Evolutionary conservation across 2,797 vertebrate species (phyloP).

Genomic region (Propithecus perrieri): DNA sequence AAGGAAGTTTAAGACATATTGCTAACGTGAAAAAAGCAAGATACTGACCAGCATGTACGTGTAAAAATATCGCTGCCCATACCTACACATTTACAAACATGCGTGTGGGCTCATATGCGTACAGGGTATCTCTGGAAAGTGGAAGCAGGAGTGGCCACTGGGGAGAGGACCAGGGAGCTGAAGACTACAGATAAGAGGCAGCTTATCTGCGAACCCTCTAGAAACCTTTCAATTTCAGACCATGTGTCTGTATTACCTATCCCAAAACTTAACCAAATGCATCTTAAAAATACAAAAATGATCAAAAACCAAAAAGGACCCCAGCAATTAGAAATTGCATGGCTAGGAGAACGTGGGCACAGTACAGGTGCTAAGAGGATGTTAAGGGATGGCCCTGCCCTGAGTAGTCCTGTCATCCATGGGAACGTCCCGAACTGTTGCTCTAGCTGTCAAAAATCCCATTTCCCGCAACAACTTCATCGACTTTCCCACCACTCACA

Average conservation of each 20-base stretch:
- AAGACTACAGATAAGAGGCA: neutral
- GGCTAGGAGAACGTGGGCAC: neutral
- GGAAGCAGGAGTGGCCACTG: neutral
- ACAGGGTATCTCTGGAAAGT: neutral
- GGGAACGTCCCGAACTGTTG: neutral
- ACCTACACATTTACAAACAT: neutral
- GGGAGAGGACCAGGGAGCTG: neutral
- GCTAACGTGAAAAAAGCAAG: neutral
- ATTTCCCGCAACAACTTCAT: neutral
- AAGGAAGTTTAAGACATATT: neutral
- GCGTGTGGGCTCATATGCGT: fast-evolving
- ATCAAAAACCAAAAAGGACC: neutral
- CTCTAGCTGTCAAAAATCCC: neutral
- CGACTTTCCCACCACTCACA: neutral
- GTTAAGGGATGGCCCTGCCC: neutral
- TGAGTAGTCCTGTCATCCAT: neutral
- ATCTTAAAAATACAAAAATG: neutral
- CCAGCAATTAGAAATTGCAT: neutral
- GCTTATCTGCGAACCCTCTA: neutral
- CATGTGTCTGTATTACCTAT: neutral
- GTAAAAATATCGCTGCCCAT: neutral
- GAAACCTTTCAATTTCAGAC: neutral
- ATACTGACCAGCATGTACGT: neutral
- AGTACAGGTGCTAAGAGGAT: fast-evolving
- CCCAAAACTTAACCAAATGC: neutral